A percentile compares a stretch with the other conserved stretches of the same genome.
These are phyloP conservation scores for Stratiomys singularior DNA, from an alignment of 2,888 invertebrate genomes.

Conservation along the genomic window DNA sequence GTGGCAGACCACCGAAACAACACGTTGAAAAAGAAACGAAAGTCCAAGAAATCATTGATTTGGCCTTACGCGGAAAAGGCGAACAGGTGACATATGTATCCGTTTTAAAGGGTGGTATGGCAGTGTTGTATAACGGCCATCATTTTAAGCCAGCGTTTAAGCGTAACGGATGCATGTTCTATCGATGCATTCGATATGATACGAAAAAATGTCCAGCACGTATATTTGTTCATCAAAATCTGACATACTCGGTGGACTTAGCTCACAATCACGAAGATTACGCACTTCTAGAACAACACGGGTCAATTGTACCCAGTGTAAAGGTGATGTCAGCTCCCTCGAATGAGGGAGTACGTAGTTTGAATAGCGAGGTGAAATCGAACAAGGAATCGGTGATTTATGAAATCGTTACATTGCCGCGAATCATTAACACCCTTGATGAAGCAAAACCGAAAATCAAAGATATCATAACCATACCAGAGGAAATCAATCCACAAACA, in stretches of 20 bases:
- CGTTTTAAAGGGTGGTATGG: conserved; percentile 64
- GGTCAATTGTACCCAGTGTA: conserved; percentile 60
- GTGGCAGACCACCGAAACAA: background rate
- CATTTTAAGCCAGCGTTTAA: conserved; percentile 62
- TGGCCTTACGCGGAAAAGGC: conserved; percentile 30
- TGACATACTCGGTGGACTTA: conserved; percentile 60
- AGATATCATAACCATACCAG: conserved; percentile 12
- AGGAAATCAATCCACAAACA: background rate
- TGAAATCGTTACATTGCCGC: conserved; percentile 1
- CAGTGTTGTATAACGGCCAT: conserved; percentile 61
- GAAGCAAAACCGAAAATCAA: conserved; percentile 10
- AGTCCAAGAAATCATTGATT: conserved; percentile 28
- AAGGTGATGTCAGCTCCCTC: background rate
- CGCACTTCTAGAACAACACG: conserved; percentile 49
- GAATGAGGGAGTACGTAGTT: background rate
- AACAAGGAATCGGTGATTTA: background rate
- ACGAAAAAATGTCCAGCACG: conserved; percentile 58
- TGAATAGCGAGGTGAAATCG: background rate
- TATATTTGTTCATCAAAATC: conserved; percentile 60
- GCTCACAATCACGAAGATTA: conserved; percentile 62
- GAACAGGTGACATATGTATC: conserved; percentile 60
- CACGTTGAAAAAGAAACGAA: background rate
- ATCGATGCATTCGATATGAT: conserved; percentile 44
- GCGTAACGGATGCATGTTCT: conserved; percentile 57
- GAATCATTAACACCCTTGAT: background rate